A percentile compares a stretch with the other conserved stretches of the same genome.
Conservation (phyloP, 2,797 vertebrate genomes). For the Basileuterus tristriatus region DNA sequence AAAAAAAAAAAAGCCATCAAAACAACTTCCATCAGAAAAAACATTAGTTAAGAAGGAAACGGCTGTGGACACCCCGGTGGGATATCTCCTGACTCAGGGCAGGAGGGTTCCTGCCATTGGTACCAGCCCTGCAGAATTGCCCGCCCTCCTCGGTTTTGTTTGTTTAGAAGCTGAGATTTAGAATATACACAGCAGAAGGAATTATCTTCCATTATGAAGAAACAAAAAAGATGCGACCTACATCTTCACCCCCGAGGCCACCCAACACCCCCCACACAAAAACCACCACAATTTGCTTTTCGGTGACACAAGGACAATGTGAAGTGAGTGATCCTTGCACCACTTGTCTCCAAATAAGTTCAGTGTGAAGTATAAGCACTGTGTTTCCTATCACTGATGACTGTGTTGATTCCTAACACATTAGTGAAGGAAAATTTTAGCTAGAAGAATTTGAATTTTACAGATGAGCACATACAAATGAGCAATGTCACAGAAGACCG, state of each 20-base stretch:
- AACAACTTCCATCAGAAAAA: not conserved
- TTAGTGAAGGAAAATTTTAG: not conserved
- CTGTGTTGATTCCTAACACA: not conserved
- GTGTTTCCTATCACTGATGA: not conserved
- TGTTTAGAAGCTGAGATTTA: not conserved
- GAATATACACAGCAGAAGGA: not conserved
- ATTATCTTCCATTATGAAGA: not conserved
- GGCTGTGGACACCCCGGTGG: not conserved
- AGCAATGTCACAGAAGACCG: not conserved
- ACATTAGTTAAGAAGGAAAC: not conserved
- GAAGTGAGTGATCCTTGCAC: not conserved
- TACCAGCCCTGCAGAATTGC: not conserved
- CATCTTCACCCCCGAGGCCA: not conserved
- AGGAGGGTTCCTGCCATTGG: not conserved
- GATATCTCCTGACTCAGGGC: not conserved
- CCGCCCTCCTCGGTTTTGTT: not conserved
- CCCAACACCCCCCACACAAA: fast-evolving
- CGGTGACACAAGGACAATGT: not conserved
- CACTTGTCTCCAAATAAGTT: not conserved
- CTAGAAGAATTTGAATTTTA: not conserved
- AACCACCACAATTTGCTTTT: not conserved
- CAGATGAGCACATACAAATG: not conserved
- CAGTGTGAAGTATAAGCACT: not conserved
- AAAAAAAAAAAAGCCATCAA: not conserved
- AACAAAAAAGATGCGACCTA: not conserved